Evolutionary conservation across 1,140 invertebrate genomes (phyloP), one percentile per base, ranked within the genome.

Genomic region (Pogonomyrmex barbatus): DNA sequence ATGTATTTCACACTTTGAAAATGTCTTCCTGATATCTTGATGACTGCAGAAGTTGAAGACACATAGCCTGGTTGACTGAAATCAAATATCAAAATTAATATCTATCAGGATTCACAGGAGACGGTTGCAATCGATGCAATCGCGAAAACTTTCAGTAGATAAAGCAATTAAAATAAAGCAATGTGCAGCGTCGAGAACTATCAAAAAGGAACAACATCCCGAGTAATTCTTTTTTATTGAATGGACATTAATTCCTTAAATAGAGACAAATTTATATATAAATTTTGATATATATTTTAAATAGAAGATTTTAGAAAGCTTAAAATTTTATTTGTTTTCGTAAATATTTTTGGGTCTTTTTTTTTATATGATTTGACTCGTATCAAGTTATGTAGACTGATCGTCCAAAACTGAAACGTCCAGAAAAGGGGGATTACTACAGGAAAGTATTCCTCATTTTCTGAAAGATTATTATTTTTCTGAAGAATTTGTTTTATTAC

Each of bases 1-100:
- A 67, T 67, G 63, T 39, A 67, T 45, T 67, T 68, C 65, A 62
- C 56, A 62, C 56, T 77, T 63, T 2, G n/a, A 62, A 89, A 83
- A 52, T 56, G 75, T 85, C 89, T 90, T 90, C 78, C 88, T 47
- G 14, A 60, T 81, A 75, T 89, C 88, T 45, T 36, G 24, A 77
- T 24, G 65, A 73, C 65, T 86, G 24, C 50, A 81, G 52, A 50
- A 87, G 67, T 47, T 47, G 45, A 84, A 84, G 62, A 65, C 4
- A 30, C 9, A 39, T 30, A 73, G 36, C 52, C 50, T 73, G 50
- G 50, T 39, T 42, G 54, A 52, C 30, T 78, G 17, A 52, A 36
- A 65, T 81, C 76, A 84, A 62, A 63, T 67, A 82, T 82, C 42
- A 45, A 71, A 62, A 68, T 88, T 50, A 52, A 52, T 73, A 10